Evolutionary conservation across 2,797 vertebrate species (phyloP), one percentile per base, ranked within the genome.

Genomic region (Decapterus maruadsi): DNA sequence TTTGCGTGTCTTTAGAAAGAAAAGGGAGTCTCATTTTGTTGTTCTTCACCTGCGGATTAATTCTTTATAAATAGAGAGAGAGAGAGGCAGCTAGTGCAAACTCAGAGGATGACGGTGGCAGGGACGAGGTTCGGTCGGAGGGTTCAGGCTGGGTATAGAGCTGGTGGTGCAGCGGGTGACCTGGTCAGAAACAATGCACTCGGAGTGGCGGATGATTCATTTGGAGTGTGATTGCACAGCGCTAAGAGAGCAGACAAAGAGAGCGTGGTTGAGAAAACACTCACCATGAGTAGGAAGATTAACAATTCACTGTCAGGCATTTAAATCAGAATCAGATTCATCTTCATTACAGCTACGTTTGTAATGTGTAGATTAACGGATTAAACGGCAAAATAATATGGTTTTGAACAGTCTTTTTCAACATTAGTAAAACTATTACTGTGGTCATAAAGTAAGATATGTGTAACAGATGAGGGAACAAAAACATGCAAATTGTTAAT

Each of bases 261-360:
- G 83, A 92, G 88, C 77, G 87, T 89, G 87, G 91, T 87, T 51
- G 80, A 84, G 77, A 90, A 89, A 89, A 90, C 87, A 90, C 75
- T 89, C 80, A 84, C 38, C 40, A 2, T 53, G 83, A 91, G 90
- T 90, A 90, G 87, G 87, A 88, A 80, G 86, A 84, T 65, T n/a
- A 75, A 72, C 67, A 83, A 84, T 72, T 84, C 79, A 73, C 79
- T 76, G 78, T 65, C 59, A 42, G 10, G 29, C 68, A 61, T 81
- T 87, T 72, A 20, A 81, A 81, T 76, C 79, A 78, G 17, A 81
- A 81, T 74, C 77, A 69, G 36, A 77, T 80, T 83, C n/a, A 68
- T 77, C 75, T 72, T 77, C 36, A 1, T 59, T 67, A 45, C 48
- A 8, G 13, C 56, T 43, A 42, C 82, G 66, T 56, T 56, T 64